Conservation (phyloP, 1,140 invertebrate species). For the Sarcophaga peregrina region DNA sequence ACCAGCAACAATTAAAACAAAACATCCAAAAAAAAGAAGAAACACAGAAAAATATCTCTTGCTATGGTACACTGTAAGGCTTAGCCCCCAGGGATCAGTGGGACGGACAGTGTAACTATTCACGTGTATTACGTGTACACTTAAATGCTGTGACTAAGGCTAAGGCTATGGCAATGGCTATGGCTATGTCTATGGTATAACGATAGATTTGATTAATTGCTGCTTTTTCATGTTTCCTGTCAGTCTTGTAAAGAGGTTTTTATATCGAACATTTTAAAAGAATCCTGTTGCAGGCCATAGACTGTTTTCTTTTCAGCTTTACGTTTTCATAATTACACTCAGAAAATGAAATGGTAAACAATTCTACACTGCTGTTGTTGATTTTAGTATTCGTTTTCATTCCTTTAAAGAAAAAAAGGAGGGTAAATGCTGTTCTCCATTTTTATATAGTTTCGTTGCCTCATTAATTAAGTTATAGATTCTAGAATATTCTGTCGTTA, state of each 20-base stretch:
- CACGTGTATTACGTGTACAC: neutral
- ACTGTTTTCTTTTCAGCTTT: no score
- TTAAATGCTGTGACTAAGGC: neutral
- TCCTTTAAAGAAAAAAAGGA: no score
- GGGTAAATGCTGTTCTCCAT: no score
- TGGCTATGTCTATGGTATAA: neutral
- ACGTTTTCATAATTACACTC: no score
- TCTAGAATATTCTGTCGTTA: no score
- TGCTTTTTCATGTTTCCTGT: conserved; percentile 34
- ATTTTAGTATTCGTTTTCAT: no score
- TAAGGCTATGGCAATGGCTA: neutral
- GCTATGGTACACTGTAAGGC: neutral
- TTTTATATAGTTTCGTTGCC: no score
- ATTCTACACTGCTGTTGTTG: no score
- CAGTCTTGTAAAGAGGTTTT: conserved; percentile 22
- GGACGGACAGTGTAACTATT: neutral
- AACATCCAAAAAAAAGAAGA: neutral
- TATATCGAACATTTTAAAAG: conserved; percentile 19
- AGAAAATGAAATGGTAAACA: no score
- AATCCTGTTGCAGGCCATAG: neutral
- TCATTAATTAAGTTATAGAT: no score
- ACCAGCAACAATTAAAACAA: neutral
- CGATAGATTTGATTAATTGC: conserved; percentile 37
- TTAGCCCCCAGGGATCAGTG: neutral
- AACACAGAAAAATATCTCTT: no score